phyloP scores from a whole-genome alignment of 2,113 vertebrate genomes.

The Sterna hirundo region DNA sequence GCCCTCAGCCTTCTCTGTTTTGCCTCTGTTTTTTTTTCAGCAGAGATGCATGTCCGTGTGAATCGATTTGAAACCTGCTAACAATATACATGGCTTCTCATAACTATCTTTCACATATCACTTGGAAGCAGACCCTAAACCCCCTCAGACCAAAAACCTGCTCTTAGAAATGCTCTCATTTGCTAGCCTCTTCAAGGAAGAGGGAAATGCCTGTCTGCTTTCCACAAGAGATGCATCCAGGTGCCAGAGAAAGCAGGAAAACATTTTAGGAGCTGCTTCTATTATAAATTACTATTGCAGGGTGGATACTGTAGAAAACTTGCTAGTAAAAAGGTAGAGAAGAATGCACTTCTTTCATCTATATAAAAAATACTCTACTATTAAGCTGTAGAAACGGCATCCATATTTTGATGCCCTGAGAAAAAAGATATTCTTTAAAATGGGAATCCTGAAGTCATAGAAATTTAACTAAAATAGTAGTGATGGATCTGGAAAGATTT shows the following conservation, averaged over 20 bases:
- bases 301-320: background rate
- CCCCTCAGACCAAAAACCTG: background rate
- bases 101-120: background rate
- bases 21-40: background rate
- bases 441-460: background rate
- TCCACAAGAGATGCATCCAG: background rate
- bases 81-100: background rate
- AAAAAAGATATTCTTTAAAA: background rate
- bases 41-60: background rate
- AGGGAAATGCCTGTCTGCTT: background rate
- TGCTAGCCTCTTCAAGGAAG: background rate
- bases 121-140: background rate
- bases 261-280: background rate
- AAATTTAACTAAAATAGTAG: background rate
- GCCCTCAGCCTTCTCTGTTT: background rate
- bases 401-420: background rate
- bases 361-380: background rate
- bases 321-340: background rate
- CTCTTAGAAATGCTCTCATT: background rate
- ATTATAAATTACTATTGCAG: background rate
- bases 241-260: background rate
- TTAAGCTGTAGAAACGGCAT: background rate
- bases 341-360: background rate
- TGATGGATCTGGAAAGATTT: background rate
- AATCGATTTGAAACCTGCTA: background rate